phyloP scores from a whole-genome alignment of 2,888 invertebrate genomes.

The Cloeon dipterum region DNA sequence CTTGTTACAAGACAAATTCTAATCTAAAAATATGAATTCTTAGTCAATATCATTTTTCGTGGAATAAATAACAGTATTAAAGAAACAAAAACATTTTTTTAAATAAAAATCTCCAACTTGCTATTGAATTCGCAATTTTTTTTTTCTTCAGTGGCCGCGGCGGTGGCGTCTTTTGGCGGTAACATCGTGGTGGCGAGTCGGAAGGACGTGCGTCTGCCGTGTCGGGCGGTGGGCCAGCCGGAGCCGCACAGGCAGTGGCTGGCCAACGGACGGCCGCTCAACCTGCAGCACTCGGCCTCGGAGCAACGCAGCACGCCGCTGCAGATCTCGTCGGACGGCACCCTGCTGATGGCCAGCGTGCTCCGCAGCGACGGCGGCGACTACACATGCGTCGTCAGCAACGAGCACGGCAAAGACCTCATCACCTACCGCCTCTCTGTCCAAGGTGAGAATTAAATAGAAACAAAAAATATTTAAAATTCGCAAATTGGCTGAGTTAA shows the following conservation, averaged over 20 bases:
- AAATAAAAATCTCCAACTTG: too few relatives aligned
- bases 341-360: constrained; percentile 10
- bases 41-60: too few relatives aligned
- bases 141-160: constrained; percentile 10
- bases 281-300: neutral
- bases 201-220: constrained; percentile 9
- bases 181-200: constrained; percentile 11
- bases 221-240: constrained; percentile 10
- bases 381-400: constrained; percentile 11
- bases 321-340: constrained; percentile 9
- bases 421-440: constrained; percentile 11
- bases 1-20: too few relatives aligned
- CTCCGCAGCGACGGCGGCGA: constrained; percentile 12
- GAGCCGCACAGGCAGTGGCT: constrained; percentile 6
- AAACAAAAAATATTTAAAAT: too few relatives aligned
- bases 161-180: constrained; percentile 12
- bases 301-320: constrained; percentile 1
- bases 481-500: too few relatives aligned
- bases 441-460: constrained; percentile 12
- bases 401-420: constrained; percentile 10
- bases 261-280: neutral
- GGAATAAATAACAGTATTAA: neutral
- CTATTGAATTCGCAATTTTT: too few relatives aligned
- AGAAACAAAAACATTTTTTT: neutral
- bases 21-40: too few relatives aligned